Base-by-base conservation (phyloP, 1,140 invertebrate species). In the Dinothrombium tinctorium region DNA sequence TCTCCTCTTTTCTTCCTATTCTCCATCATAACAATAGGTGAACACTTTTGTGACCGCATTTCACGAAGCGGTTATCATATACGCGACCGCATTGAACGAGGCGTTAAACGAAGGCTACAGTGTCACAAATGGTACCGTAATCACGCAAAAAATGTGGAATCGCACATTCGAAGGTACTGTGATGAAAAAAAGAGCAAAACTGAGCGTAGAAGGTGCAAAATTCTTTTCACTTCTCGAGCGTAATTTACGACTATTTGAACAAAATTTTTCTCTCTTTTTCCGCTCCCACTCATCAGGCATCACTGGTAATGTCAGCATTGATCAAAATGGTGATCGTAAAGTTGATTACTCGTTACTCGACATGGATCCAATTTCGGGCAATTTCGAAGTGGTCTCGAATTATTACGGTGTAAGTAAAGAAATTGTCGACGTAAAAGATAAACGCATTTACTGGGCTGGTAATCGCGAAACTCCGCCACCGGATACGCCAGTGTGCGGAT, bases 121-220 rank as follows among this genome's bases (percentile, higher is more conserved):
- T 48, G 71, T 81, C 32, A 57, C 65, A 11, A 74, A 90, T 55
- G 83, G 83, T 0, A 60, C 69, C 2, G 66, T 67, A 2, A 79
- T 90, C 40, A 84, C 82, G 0, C 59, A 68, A 6, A 64, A 72
- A 37, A 90, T 94, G 86, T 89, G 83, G 80, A 83, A 82, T 46
- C 68, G 76, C 43, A 83, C 76, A 44, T 84, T 84, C 49, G 78
- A 82, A 75, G 50, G 70, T 71, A 56, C n/a, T n/a, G n/a, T n/a
- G n/a, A n/a, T n/a, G n/a, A n/a, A n/a, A n/a, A n/a, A n/a, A n/a
- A n/a, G n/a, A n/a, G n/a, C n/a, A n/a, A n/a, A n/a, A n/a, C n/a
- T 28, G 26, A 28, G 7, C 26, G 7, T 28, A 28, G n/a, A 28
- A 8, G n/a, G n/a, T 28, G 7, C n/a, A 8, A 7, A 28, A 28